phyloP scores from a whole-genome alignment of 2,113 vertebrate species.

The Indri indri region DNA sequence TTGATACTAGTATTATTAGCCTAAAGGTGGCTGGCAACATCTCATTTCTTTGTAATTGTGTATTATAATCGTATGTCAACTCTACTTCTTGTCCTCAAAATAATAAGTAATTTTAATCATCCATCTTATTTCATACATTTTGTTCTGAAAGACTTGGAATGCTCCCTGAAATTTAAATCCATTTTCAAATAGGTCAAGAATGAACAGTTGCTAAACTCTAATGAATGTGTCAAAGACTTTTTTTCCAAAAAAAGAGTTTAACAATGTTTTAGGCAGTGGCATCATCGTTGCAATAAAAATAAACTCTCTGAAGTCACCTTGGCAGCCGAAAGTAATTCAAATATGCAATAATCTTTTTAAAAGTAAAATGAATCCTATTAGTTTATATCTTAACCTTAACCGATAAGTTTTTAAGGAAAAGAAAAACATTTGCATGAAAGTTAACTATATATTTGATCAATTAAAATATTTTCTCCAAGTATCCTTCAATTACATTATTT shows the following conservation, averaged over 20 bases:
- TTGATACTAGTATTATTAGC: neutral
- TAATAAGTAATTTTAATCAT: neutral
- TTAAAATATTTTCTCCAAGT: neutral
- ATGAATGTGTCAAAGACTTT: neutral
- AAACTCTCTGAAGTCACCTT: neutral
- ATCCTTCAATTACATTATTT: neutral
- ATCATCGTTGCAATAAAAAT: neutral
- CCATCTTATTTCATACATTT: neutral
- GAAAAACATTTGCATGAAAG: neutral
- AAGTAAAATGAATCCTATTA: neutral
- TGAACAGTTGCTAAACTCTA: neutral
- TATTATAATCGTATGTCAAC: neutral
- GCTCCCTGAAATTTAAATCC: neutral
- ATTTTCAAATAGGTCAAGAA: neutral
- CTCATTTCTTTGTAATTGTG: neutral
- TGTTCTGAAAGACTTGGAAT: neutral
- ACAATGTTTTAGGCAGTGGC: neutral
- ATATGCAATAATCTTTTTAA: neutral
- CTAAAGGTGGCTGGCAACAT: neutral
- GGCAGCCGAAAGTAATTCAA: neutral
- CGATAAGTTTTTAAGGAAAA: neutral
- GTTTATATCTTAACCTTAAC: neutral
- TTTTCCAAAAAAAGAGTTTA: neutral
- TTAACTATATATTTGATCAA: neutral
- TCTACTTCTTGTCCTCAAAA: neutral